phyloP scores from a whole-genome alignment of 2,113 vertebrate species.

The Vicugna pacos region DNA sequence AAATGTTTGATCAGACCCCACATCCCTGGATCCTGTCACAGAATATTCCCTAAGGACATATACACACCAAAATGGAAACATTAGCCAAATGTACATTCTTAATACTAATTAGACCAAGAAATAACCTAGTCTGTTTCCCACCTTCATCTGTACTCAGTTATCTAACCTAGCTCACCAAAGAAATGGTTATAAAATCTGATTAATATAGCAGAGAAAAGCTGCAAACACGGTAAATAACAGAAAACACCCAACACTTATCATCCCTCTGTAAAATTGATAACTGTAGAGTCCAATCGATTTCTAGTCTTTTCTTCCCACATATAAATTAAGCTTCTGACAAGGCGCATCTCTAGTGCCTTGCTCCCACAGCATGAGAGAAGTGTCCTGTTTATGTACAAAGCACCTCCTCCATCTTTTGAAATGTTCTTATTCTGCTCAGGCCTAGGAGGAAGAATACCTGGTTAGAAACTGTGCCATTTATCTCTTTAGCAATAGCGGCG shows the following conservation, averaged over 20 bases:
- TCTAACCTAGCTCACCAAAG: background rate
- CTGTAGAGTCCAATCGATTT: background rate
- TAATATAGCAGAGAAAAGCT: background rate
- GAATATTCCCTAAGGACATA: background rate
- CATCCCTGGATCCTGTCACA: background rate
- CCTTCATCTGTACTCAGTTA: background rate
- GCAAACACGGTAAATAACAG: background rate
- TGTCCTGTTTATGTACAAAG: background rate
- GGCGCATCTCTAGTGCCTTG: background rate
- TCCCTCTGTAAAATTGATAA: background rate
- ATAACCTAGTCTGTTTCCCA: background rate
- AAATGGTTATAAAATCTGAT: background rate
- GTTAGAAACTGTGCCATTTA: slow-evolving; percentile 18
- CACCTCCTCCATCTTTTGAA: background rate
- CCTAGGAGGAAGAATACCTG: background rate
- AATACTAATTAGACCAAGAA: background rate
- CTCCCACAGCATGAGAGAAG: background rate
- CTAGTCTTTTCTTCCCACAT: background rate
- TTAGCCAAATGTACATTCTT: background rate
- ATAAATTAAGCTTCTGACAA: slow-evolving; percentile 27
- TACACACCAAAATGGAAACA: background rate
- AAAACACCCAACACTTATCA: background rate
- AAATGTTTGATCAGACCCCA: background rate
- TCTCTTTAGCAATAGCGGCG: background rate
- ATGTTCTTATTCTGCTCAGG: background rate